Percentiles rank a stretch among this genome's conserved stretches.
These are phyloP conservation scores for Athalia cordata DNA, from an alignment of 2,888 invertebrate species.

Conservation along the genomic window DNA sequence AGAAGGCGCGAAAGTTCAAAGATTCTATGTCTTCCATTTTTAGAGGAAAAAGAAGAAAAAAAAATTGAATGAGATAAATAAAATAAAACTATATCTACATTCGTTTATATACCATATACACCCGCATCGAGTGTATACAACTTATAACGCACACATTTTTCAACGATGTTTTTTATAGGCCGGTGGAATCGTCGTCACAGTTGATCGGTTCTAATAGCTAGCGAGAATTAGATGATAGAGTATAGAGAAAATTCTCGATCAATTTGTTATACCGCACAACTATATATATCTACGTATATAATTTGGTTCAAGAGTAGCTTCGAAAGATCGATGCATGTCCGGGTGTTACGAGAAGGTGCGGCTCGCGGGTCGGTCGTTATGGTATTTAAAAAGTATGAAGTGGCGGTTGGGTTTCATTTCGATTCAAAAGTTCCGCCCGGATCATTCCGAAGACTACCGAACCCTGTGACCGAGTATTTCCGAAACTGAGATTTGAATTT, in stretches of 20 bases:
- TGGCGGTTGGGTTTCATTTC: conserved; percentile 29
- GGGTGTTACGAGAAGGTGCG: not conserved
- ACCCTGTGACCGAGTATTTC: conserved; percentile 12
- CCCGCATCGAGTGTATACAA: too few species aligned
- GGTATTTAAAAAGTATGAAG: not conserved
- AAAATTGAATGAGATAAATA: too few species aligned
- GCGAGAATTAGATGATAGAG: not conserved
- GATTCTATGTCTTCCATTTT: not conserved
- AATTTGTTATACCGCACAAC: not conserved
- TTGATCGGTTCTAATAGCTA: conserved; percentile 13
- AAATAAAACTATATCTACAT: too few species aligned
- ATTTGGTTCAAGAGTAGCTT: conserved; percentile 16
- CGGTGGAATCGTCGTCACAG: conserved; percentile 11
- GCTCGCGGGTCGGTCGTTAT: not conserved
- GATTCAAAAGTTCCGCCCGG: conserved; percentile 35
- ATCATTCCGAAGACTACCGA: conserved; percentile 16
- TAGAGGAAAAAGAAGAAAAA: too few species aligned
- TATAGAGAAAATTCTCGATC: not conserved
- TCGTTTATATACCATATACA: too few species aligned
- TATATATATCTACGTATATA: too few species aligned
- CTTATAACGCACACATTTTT: too few species aligned
- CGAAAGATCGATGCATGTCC: not conserved
- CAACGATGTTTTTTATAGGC: not conserved
- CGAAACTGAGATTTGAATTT: conserved; percentile 36
- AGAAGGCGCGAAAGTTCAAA: conserved; percentile 30